These are phyloP conservation scores for Chaetura pelagica DNA, from an alignment of 2,113 vertebrate species.

Conservation along the genomic window DNA sequence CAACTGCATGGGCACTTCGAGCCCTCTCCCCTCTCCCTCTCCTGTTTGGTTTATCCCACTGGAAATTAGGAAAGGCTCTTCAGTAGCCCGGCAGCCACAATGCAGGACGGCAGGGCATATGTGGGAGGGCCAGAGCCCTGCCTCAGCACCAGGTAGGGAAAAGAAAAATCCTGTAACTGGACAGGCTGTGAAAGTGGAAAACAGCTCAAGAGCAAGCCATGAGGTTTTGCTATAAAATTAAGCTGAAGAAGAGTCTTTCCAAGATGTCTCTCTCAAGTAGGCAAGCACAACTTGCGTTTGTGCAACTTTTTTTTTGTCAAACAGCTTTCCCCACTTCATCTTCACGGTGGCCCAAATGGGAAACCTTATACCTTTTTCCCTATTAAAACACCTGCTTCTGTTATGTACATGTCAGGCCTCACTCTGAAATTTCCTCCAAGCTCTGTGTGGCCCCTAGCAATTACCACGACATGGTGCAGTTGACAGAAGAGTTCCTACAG, in stretches of 20 bases:
- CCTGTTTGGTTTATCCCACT: background rate
- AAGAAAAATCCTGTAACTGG: background rate
- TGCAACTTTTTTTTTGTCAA: background rate
- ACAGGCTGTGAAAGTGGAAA: background rate
- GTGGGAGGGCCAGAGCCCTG: background rate
- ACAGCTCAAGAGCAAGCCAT: background rate
- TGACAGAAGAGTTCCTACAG: background rate
- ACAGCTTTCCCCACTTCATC: background rate
- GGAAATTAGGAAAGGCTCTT: background rate
- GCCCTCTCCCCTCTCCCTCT: background rate
- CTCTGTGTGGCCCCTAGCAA: slow-evolving; percentile 3
- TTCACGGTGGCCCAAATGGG: background rate
- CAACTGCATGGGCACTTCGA: background rate
- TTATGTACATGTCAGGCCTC: background rate
- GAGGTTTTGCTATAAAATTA: background rate
- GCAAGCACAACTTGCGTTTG: background rate
- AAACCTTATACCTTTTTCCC: background rate
- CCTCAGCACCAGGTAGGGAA: background rate
- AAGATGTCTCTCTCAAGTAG: background rate
- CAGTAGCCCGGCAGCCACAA: background rate
- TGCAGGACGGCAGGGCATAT: accelerated
- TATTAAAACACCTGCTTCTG: background rate
- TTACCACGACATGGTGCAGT: background rate
- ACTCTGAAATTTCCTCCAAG: background rate
- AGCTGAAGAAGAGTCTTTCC: background rate